phyloP scores from a whole-genome alignment of 2,888 invertebrate genomes.

The Nomada goodeniana region DNA sequence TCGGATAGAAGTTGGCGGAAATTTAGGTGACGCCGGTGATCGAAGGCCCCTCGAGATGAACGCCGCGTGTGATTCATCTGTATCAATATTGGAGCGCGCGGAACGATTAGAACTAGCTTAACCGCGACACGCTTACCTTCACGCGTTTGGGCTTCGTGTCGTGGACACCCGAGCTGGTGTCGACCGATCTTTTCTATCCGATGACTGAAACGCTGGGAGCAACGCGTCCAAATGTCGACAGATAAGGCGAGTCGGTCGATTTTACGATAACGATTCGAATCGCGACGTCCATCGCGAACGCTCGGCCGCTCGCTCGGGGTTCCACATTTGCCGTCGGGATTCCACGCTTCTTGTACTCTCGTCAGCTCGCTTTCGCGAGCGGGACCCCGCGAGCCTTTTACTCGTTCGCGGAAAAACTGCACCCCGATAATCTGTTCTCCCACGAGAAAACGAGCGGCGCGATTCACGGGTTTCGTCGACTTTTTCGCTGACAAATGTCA shows the following conservation, averaged over 20 bases:
- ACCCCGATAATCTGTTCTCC: conserved; percentile 31
- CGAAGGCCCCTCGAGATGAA: conserved; percentile 62
- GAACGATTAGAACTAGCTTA: conserved; percentile 56
- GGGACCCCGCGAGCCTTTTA: conserved; percentile 4
- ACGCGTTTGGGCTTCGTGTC: neutral
- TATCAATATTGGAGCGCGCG: conserved; percentile 66
- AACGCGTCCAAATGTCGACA: neutral
- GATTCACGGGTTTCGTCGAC: neutral
- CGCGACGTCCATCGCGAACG: conserved; percentile 14
- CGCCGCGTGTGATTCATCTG: conserved; percentile 68
- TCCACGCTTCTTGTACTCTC: conserved; percentile 20
- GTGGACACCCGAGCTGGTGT: conserved; percentile 3
- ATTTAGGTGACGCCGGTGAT: conserved; percentile 68
- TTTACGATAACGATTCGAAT: conserved; percentile 10
- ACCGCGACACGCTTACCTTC: neutral
- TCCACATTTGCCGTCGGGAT: conserved; percentile 52
- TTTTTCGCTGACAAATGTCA: conserved; percentile 19
- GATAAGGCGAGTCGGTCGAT: conserved; percentile 13
- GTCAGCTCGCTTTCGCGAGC: conserved; percentile 5
- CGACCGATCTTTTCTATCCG: neutral
- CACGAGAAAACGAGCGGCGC: conserved; percentile 2
- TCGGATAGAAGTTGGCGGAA: conserved; percentile 58
- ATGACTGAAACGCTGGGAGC: neutral
- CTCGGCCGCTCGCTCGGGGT: conserved; percentile 23
- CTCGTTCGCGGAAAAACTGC: conserved; percentile 30